phyloP scores from a whole-genome alignment of 2,888 invertebrate species.

The Protonemura montana region DNA sequence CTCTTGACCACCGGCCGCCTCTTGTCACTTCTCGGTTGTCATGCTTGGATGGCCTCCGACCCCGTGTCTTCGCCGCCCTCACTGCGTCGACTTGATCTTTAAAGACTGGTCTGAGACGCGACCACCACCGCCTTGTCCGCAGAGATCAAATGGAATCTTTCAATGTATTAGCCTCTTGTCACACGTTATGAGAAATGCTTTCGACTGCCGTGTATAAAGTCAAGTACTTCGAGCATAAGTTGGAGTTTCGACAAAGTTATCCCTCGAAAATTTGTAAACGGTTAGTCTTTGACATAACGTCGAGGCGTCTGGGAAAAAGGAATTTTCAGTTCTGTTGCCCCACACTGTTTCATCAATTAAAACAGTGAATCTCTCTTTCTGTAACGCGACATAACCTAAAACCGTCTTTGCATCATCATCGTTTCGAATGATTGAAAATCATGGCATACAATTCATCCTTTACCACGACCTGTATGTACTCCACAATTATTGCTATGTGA shows the following conservation, averaged over 20 bases:
- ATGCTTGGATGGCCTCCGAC: slow-evolving; percentile 22
- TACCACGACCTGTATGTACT: not conserved
- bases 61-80: not conserved
- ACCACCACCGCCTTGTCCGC: not conserved
- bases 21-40: slow-evolving; percentile 35
- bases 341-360: no score
- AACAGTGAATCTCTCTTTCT: no score
- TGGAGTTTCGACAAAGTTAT: not conserved
- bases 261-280: not conserved
- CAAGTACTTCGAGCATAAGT: not conserved
- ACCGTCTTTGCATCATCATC: not conserved
- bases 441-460: not conserved
- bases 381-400: no score
- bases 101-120: not conserved
- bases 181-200: not conserved
- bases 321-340: no score
- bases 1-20: slow-evolving; percentile 27
- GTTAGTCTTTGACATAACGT: not conserved
- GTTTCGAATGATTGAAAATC: not conserved
- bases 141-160: slow-evolving; percentile 25
- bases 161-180: not conserved
- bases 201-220: not conserved
- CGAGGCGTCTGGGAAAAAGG: not conserved
- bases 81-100: slow-evolving; percentile 8
- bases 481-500: not conserved